Conservation (phyloP, 1,140 invertebrate genomes). For the Armadillidium nasatum region DNA sequence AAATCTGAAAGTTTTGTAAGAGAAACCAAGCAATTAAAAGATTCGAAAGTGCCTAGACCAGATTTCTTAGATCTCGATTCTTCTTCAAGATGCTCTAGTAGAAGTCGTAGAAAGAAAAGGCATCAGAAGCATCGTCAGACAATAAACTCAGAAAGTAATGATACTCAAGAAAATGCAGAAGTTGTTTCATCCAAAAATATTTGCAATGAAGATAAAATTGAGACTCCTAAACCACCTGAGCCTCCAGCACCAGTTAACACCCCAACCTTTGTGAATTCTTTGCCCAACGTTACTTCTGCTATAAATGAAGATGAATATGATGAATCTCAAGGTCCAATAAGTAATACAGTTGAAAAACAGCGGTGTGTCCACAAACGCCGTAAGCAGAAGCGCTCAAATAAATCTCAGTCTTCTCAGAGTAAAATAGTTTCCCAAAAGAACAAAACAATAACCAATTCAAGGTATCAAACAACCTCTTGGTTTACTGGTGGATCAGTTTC, state of each 20-base stretch:
- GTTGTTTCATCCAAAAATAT: too few species aligned
- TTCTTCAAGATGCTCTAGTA: neutral
- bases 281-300: neutral
- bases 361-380: neutral
- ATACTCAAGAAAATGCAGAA: neutral
- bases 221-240: conserved; percentile 21
- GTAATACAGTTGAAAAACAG: neutral
- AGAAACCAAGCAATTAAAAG: too few species aligned
- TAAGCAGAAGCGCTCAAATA: neutral
- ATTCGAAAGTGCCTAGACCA: too few species aligned
- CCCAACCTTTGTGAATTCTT: neutral
- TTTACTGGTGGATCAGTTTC: conserved; percentile 14
- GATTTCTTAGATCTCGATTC: too few species aligned
- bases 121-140: neutral
- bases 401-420: conserved; percentile 3
- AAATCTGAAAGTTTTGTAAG: neutral
- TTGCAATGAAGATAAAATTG: conserved; percentile 5
- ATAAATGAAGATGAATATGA: neutral
- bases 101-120: neutral
- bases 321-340: neutral
- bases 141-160: neutral
- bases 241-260: conserved; percentile 3
- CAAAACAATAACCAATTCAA: neutral
- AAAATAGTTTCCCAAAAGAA: conserved; percentile 21
- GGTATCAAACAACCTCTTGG: conserved; percentile 18